Percentiles rank a stretch among this genome's conserved stretches.
Evolutionary conservation across 2,797 vertebrate genomes (phyloP).

Genomic region (Petrocephalus sullivani): DNA sequence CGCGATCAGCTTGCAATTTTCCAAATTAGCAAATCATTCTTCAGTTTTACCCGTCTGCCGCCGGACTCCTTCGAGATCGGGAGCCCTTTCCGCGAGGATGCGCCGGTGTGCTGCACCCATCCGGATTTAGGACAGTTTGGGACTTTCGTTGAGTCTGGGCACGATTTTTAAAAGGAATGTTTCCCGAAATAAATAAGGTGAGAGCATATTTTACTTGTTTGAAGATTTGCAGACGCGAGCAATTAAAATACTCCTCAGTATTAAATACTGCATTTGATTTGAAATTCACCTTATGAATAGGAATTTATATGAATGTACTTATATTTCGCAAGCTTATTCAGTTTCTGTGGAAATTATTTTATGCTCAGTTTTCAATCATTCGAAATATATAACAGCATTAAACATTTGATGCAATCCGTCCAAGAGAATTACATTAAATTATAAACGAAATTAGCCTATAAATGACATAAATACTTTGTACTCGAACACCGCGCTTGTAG

Average conservation of each 20-base stretch:
- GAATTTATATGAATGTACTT: not conserved
- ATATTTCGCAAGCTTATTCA: not conserved
- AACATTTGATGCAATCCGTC: not conserved
- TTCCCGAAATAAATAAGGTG: slow-evolving; percentile 75
- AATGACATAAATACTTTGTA: not conserved
- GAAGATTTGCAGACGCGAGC: slow-evolving; percentile 19
- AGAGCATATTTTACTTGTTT: slow-evolving; percentile 26
- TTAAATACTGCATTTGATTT: not conserved
- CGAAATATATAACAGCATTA: not conserved
- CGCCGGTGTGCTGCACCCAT: not conserved
- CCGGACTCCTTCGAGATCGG: not conserved
- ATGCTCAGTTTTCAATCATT: not conserved
- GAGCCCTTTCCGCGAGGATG: slow-evolving; percentile 8
- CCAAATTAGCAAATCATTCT: not conserved
- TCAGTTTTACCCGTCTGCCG: not conserved
- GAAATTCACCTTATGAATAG: not conserved
- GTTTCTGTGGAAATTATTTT: not conserved
- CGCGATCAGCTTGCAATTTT: slow-evolving; percentile 35
- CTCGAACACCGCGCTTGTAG: too few species aligned
- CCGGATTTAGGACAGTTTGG: slow-evolving; percentile 24
- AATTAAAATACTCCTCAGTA: not conserved
- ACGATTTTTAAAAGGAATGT: slow-evolving; percentile 46
- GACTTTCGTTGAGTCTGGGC: not conserved
- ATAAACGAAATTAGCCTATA: not conserved
- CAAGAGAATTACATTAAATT: not conserved